Evolutionary conservation across 1,140 invertebrate species (phyloP).

Genomic region (Temnothorax nylanderi): DNA sequence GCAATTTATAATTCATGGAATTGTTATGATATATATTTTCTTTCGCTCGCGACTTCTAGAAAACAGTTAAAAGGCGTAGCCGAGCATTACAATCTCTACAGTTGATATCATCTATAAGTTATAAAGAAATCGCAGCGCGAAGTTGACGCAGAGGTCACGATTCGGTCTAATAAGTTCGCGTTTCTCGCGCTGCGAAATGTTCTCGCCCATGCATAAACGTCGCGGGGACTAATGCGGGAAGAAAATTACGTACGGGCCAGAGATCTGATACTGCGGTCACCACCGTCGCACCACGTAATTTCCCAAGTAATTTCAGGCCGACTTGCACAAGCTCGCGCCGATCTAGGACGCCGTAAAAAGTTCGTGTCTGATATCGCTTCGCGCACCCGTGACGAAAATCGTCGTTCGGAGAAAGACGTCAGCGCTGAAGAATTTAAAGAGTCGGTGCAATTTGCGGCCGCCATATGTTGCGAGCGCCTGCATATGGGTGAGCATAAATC

Average conservation of each 20-base stretch:
- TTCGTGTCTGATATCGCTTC: conserved; percentile 59
- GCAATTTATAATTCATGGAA: background rate
- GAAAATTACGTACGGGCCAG: conserved; percentile 4
- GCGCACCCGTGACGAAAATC: conserved; percentile 46
- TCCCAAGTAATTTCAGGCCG: conserved; percentile 25
- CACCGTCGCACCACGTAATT: conserved; percentile 4
- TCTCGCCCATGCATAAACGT: background rate
- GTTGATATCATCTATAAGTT: background rate
- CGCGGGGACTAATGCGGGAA: background rate
- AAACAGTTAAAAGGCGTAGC: conserved; percentile 36
- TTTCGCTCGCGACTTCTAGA: background rate
- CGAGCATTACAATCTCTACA: conserved; percentile 1
- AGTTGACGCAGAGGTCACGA: conserved; percentile 11
- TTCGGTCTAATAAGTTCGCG: conserved; percentile 17
- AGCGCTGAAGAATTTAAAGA: conserved; percentile 53
- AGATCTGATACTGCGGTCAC: conserved; percentile 40
- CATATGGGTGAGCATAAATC: conserved; percentile 44
- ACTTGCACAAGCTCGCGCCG: background rate
- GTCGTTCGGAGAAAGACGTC: conserved; percentile 11
- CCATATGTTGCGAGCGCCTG: background rate
- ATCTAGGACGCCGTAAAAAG: conserved; percentile 28
- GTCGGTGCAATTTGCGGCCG: conserved; percentile 59
- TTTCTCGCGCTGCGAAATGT: conserved; percentile 18
- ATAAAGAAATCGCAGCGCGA: background rate
- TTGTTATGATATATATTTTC: background rate